Conservation (phyloP, 2,888 invertebrate species). For the Drosophila ezoana region DNA sequence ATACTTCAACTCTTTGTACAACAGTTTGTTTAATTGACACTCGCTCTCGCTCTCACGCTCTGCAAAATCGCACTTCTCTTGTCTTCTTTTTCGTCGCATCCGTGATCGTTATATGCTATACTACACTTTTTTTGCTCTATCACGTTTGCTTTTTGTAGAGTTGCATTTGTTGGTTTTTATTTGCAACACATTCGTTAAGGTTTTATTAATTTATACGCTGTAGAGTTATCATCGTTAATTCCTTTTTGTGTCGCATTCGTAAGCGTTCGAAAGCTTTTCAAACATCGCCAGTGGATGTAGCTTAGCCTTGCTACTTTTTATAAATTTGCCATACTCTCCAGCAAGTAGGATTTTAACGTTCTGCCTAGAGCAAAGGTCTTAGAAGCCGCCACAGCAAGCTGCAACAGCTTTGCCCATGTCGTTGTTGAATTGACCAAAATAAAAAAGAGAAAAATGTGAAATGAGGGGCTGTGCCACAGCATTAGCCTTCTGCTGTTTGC, state of each 20-base stretch:
- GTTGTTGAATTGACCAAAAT: slow-evolving; percentile 43
- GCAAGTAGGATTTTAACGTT: neutral
- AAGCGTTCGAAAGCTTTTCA: neutral
- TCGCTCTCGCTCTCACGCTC: too few relatives aligned
- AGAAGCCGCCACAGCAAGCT: slow-evolving; percentile 12
- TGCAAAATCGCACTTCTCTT: too few relatives aligned
- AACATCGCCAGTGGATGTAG: neutral
- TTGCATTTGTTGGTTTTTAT: neutral
- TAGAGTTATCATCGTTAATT: neutral
- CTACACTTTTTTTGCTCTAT: too few relatives aligned
- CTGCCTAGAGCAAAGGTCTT: neutral
- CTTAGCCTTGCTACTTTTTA: neutral
- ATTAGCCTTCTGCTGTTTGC: slow-evolving; percentile 29
- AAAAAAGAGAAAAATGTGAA: slow-evolving; percentile 28
- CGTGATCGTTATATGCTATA: too few relatives aligned
- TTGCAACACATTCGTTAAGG: neutral
- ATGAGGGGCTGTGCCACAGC: slow-evolving; percentile 27
- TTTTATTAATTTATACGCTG: too few relatives aligned
- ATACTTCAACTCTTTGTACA: too few relatives aligned
- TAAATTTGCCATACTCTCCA: neutral
- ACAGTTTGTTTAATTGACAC: too few relatives aligned
- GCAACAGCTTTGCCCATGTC: slow-evolving; percentile 14
- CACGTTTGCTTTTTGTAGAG: too few relatives aligned
- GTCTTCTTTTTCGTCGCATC: too few relatives aligned
- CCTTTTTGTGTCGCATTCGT: neutral